phyloP scores from a whole-genome alignment of 2,113 vertebrate species.

The human region GRCh38 chr4:162385001-162385500 shows the following conservation, averaged over 20 bases:
- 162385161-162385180: too few species aligned
- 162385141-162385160: too few species aligned
- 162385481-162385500: not conserved
- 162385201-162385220: too few species aligned
- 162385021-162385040: not conserved
- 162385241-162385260: not conserved
- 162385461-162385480: not conserved
- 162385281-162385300: not conserved
- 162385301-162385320: not conserved
- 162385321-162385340: not conserved
- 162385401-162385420: not conserved
- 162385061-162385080: too few species aligned
- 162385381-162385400: not conserved
- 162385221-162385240: not conserved
- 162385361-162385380: not conserved
- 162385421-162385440: not conserved
- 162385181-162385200: too few species aligned
- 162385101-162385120: too few species aligned
- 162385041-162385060: not conserved
- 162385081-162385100: too few species aligned
- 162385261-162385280: not conserved
- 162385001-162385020: not conserved
- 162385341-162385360: not conserved
- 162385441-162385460: not conserved
- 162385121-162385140: too few species aligned